Evolutionary conservation across 2,113 vertebrate species (phyloP), one percentile per base, ranked within the genome.

Genomic region (Haliaeetus leucogaster): DNA sequence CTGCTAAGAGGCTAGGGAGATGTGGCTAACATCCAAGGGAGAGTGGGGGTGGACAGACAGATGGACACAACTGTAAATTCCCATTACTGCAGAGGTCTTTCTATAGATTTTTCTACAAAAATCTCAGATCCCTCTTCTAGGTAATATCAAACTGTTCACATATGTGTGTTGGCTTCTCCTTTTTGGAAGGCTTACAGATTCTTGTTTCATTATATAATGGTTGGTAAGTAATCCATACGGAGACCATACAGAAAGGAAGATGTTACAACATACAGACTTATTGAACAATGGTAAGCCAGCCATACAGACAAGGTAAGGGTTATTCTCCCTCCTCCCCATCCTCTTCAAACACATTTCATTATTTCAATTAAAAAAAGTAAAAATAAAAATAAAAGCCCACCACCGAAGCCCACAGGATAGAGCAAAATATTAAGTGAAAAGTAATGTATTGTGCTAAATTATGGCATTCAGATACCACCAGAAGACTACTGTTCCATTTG

Each of bases 21-120:
- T 29, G 20, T 20, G 36, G 34, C 48, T 32, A 27, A 25, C 29
- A 42, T 5, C 30, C n/a, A n/a, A 25, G 18, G 34, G 29, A 65
- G 20, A 20, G 21, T 10, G 5, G 10, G 4, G 8, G 20, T 13
- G 30, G 11, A 27, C 5, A 1, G 23, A 68, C 22, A 22, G 42
- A 43, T 0, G 9, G 30, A 48, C 40, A 43, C 0, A 0, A 13
- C 18, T 67, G 26, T 5, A 48, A 79, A 79, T 38, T 61, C 65
- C 30, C 29, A 42, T 42, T 47, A 47, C 26, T 38, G 45, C 71
- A 82, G 58, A 47, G 26, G 30, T 42, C 25, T 55, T 38, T 52
- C 29, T 36, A 40, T 6, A 63, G 34, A 45, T 58, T 58, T 40
- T 56, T 40, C 82, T 58, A 63, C 14, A 45, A 55, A 76, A 25